These are phyloP conservation scores for Drosophila bunnanda DNA, from an alignment of 2,888 invertebrate genomes.

Conservation along the genomic window DNA sequence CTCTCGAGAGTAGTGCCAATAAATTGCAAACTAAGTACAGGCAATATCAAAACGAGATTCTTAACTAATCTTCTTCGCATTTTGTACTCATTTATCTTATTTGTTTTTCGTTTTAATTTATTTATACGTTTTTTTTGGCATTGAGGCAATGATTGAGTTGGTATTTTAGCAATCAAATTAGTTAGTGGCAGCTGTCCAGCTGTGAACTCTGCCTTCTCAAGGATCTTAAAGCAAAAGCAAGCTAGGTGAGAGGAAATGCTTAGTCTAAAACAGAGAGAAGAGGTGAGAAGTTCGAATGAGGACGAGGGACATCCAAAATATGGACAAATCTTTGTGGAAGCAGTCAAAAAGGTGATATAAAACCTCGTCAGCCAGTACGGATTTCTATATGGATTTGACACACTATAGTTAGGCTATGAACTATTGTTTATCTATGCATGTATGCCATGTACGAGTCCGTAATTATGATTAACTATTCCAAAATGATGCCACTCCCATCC, in stretches of 20 bases:
- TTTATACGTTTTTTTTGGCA: constrained; percentile 21
- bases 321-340: constrained; percentile 31
- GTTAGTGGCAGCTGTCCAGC: constrained; percentile 17
- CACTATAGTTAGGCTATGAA: constrained; percentile 22
- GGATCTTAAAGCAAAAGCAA: constrained; percentile 15
- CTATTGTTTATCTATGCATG: constrained; percentile 33
- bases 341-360: constrained; percentile 17
- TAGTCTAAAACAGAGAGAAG: constrained; percentile 30
- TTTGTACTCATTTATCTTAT: constrained; percentile 35
- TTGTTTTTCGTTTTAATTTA: constrained; percentile 7
- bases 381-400: constrained; percentile 32
- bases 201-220: constrained; percentile 21
- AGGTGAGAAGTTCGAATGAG: constrained; percentile 10
- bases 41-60: constrained; percentile 17
- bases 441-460: constrained; percentile 24
- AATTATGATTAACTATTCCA: constrained; percentile 12
- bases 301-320: background rate
- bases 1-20: constrained; percentile 14
- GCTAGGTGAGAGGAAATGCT: constrained; percentile 17
- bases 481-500: constrained; percentile 4
- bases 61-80: constrained; percentile 15
- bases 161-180: constrained; percentile 17
- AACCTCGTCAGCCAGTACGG: constrained; percentile 8
- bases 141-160: constrained; percentile 25
- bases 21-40: constrained; percentile 17